These are phyloP conservation scores for Choloepus hoffmanni DNA, from an alignment of 2,113 vertebrate genomes.

Conservation along the genomic window DNA sequence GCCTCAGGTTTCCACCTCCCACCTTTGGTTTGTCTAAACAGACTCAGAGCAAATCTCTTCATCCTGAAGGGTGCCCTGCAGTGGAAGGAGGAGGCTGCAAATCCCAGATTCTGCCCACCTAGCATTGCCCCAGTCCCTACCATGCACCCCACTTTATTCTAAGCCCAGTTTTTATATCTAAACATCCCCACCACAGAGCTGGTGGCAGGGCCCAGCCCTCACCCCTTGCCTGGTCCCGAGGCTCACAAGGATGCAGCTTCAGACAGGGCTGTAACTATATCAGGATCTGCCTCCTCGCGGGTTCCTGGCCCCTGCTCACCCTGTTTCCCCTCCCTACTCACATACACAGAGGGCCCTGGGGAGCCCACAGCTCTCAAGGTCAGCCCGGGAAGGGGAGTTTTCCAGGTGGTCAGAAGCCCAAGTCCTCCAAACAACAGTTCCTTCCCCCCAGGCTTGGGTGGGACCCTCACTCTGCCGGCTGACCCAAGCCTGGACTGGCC, in stretches of 20 bases:
- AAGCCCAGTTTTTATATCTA: background rate
- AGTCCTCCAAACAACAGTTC: background rate
- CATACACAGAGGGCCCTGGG: background rate
- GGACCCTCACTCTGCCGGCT: constrained; percentile 31
- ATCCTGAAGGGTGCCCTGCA: background rate
- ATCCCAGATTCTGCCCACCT: background rate
- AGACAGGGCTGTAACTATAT: background rate
- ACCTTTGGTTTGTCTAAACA: background rate
- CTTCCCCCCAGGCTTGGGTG: constrained; percentile 21
- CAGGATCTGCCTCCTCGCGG: background rate
- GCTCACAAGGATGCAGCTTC: background rate
- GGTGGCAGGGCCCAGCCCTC: background rate
- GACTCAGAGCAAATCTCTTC: background rate
- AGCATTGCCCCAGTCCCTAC: background rate
- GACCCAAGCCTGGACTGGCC: constrained; percentile 35
- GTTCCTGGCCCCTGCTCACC: background rate
- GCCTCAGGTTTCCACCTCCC: background rate
- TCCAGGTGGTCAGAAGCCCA: background rate
- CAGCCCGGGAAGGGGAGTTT: background rate
- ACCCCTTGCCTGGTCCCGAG: background rate
- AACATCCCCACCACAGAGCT: background rate
- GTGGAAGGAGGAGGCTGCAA: background rate
- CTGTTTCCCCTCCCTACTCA: background rate
- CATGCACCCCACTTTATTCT: background rate
- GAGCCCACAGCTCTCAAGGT: background rate